phyloP scores from a whole-genome alignment of 2,113 vertebrate species.

The Plecturocebus donacophilus region DNA sequence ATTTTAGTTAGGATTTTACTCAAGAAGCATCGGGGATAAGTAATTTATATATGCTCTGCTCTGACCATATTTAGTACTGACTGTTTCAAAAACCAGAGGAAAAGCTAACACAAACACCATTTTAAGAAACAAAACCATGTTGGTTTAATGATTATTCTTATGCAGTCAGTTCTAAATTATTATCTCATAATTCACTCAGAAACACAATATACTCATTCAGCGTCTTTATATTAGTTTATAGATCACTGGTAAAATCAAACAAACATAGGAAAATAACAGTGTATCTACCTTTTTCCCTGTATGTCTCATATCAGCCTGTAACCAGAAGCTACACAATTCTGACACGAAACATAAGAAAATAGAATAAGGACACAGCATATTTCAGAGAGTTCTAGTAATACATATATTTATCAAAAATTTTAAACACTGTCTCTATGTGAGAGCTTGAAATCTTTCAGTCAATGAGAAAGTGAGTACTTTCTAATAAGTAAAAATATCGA shows the following conservation, averaged over 20 bases:
- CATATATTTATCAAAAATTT: not conserved
- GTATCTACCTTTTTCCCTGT: not conserved
- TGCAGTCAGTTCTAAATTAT: not conserved
- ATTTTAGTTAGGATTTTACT: not conserved
- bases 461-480: not conserved
- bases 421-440: not conserved
- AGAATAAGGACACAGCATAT: not conserved
- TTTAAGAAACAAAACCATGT: not conserved
- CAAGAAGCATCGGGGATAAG: not conserved
- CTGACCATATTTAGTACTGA: not conserved
- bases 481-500: not conserved
- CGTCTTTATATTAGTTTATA: not conserved
- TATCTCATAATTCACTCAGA: not conserved
- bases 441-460: not conserved
- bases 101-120: not conserved
- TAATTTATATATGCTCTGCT: not conserved
- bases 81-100: not conserved
- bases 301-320: not conserved
- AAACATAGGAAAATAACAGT: not conserved
- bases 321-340: not conserved
- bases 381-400: not conserved
- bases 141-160: not conserved
- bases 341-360: not conserved
- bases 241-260: not conserved
- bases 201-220: not conserved